Evolutionary conservation across 2,113 vertebrate genomes (phyloP), one percentile per base, ranked within the genome.

Genomic region (Glareola pratincola): DNA sequence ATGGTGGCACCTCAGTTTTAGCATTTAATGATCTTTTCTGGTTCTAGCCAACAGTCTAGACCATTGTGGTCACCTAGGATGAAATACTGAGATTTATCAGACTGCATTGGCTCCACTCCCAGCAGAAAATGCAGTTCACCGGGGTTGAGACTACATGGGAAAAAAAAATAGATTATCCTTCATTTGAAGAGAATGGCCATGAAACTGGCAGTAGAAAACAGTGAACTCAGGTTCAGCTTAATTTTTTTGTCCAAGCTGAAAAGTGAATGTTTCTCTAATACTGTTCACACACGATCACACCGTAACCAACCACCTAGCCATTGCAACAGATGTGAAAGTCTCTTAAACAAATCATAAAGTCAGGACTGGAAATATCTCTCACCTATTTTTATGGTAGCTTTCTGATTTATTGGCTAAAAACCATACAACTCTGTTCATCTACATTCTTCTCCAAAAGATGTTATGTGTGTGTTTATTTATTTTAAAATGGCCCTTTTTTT

Each of bases 351-450:
- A 85, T 56, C 11, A 37, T 13, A 36, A 39, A 24, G 20, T 62
- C 19, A 54, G 22, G 48, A 50, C 19, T 62, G 14, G 20, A 57
- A 91, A 91, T 29, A 1, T 43, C 30, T 43, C 11, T 67, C 6
- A 36, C 0, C 3, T 79, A 41, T 15, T 80, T 69, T 74, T 66
- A 19, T 39, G 21, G 9, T 30, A 56, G 8, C 12, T 81, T 86
- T 80, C 34, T 60, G 63, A 36, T 27, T 51, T 29, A 34, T 60
- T 57, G 57, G 41, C 21, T 27, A 62, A 89, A 87, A 62, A 1
- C 0, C 6, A n/a, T 22, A 18, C 9, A 77, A 56, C 8, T n/a
- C 4, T 37, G 3, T 48, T 45, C 5, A 39, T 66, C 24, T 53
- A 41, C 8, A 41, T 32, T 39, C 2, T 45, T 79, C 22, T 79